Conservation (phyloP, 2,797 vertebrate species). For the Falco peregrinus region DNA sequence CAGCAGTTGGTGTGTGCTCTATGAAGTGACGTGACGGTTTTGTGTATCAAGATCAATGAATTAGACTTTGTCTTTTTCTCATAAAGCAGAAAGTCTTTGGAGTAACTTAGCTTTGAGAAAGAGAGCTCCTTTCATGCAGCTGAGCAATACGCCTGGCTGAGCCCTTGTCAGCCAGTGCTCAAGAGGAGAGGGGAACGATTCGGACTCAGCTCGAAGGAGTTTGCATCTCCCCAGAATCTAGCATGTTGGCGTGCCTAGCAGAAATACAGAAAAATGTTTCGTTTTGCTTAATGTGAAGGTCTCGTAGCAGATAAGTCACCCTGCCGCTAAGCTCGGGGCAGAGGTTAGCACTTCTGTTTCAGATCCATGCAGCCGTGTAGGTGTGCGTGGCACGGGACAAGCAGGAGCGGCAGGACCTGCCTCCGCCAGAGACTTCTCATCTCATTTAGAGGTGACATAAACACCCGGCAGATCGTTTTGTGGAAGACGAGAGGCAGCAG, state of each 20-base stretch:
- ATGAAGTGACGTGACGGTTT: slow-evolving; percentile 66
- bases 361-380: not conserved
- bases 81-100: slow-evolving; percentile 49
- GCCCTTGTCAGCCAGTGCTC: not conserved
- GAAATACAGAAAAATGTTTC: not conserved
- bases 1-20: slow-evolving; percentile 69
- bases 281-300: not conserved
- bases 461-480: not conserved
- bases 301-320: not conserved
- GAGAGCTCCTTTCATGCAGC: slow-evolving; percentile 68
- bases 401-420: not conserved
- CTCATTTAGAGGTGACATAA: not conserved
- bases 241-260: not conserved
- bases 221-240: not conserved
- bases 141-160: slow-evolving; percentile 31
- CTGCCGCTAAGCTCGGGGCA: not conserved
- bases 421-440: not conserved
- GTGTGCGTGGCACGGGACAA: not conserved
- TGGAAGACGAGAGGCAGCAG: not conserved
- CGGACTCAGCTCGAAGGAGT: not conserved
- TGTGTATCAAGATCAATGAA: slow-evolving; percentile 71
- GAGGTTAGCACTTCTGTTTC: not conserved
- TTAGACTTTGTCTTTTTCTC: slow-evolving; percentile 62
- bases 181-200: not conserved
- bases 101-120: slow-evolving; percentile 61